Conservation (phyloP, 1,140 invertebrate genomes). For the Chironomus striatipennis region DNA sequence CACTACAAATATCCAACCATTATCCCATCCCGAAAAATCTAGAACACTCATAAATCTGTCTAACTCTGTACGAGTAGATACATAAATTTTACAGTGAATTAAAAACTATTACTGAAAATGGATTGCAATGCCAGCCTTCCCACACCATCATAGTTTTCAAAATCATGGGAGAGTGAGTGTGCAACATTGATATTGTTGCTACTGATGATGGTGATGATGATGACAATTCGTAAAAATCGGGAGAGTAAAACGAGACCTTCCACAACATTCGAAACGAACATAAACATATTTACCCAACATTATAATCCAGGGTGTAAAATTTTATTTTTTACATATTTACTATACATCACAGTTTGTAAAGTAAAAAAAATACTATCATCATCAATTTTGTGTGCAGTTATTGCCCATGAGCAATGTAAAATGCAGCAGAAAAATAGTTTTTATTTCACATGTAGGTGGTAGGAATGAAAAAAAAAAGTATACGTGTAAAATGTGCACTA, state of each 20-base stretch:
- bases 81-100: too few species aligned
- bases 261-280: not conserved
- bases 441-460: not conserved
- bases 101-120: too few species aligned
- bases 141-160: too few species aligned
- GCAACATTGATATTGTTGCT: too few species aligned
- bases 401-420: slow-evolving; percentile 12
- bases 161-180: too few species aligned
- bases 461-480: not conserved
- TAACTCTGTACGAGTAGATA: too few species aligned
- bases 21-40: too few species aligned
- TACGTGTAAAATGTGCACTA: not conserved
- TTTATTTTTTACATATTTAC: not conserved
- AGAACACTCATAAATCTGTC: too few species aligned
- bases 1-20: too few species aligned
- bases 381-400: not conserved
- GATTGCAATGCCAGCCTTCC: too few species aligned
- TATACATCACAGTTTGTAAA: not conserved
- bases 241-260: not conserved
- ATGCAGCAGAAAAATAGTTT: not conserved
- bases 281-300: not conserved
- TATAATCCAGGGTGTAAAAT: not conserved
- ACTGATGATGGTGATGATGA: not conserved
- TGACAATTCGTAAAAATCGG: not conserved
- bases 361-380: not conserved